Evolutionary conservation across 2,113 vertebrate genomes (phyloP), one percentile per base, ranked within the genome.

Genomic region (Chauna torquata): DNA sequence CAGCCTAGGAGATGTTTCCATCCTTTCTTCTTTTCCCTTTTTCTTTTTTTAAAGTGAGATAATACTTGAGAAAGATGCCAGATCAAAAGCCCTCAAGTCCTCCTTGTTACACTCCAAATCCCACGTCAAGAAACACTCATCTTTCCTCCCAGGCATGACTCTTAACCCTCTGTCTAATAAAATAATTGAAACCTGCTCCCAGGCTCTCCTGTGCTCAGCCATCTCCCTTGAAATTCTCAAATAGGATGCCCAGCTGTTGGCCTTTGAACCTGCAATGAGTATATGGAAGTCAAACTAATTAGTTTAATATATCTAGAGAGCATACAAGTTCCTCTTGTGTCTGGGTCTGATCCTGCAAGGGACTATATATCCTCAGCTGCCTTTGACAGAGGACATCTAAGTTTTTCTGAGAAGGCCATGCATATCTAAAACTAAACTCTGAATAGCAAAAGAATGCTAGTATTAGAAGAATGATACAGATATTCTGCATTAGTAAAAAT

Each of bases 101-200:
- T 92, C 66, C 75, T 94, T 88, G 86, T 88, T 78, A 82, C 71
- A 64, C 71, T 95, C 91, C 82, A 94, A 97, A 96, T 94, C 84
- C 71, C 85, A 88, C 1, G 32, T 94, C 94, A 95, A 97, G 89
- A 90, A 92, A 90, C 82, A 94, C 94, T 96, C 94, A 85, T 95
- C 42, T 82, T 70, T 95, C 75, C 58, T 95, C 86, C 75, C 70
- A 90, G 82, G 71, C 86, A 80, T 68, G 95, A 94, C 94, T 95
- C 78, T 90, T 95, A 83, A 91, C 94, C 92, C 82, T 86, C 76
- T 88, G 84, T 86, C 84, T 97, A 96, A 93, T 92, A 96, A 91
- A 96, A 94, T 96, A 97, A 96, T 94, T 95, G 96, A 95, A 97
- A 95, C 78, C 92, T 94, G 91, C 88, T 97, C 92, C 91, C 12